phyloP scores from a whole-genome alignment of 1,140 invertebrate genomes.

The Pogonognathellus flavescens region DNA sequence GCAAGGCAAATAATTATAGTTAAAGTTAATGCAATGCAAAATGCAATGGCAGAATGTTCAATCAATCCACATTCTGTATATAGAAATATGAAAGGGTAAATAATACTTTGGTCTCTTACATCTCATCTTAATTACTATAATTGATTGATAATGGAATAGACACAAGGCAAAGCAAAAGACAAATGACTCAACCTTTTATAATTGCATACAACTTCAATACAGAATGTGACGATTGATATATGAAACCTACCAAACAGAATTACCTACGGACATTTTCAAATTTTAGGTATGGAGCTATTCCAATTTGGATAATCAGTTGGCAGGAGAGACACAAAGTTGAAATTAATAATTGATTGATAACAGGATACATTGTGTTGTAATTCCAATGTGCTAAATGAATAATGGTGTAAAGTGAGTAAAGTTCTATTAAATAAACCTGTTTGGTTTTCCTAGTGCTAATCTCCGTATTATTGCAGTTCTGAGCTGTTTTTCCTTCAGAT shows the following conservation, averaged over 20 bases:
- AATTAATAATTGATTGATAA: slow-evolving; percentile 9
- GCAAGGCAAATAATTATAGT: too few species aligned
- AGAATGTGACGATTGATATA: too few species aligned
- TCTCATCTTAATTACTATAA: neutral
- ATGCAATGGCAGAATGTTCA: too few species aligned
- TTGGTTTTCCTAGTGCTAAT: too few species aligned
- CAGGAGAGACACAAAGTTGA: neutral
- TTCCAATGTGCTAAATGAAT: neutral
- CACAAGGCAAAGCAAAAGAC: neutral
- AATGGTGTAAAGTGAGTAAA: too few species aligned
- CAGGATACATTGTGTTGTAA: slow-evolving; percentile 3
- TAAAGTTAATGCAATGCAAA: too few species aligned
- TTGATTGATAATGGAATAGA: neutral
- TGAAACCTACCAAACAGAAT: too few species aligned
- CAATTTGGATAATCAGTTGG: neutral
- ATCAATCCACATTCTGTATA: neutral
- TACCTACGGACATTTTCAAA: neutral
- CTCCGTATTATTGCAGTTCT: too few species aligned
- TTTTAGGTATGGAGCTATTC: neutral
- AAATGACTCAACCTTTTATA: too few species aligned
- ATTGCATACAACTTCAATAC: too few species aligned
- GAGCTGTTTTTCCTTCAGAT: too few species aligned
- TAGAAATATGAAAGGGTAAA: neutral
- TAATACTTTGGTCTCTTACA: neutral
- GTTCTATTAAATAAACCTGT: too few species aligned